Evolutionary conservation across 2,888 invertebrate species (phyloP).

Genomic region (Hyalella azteca): DNA sequence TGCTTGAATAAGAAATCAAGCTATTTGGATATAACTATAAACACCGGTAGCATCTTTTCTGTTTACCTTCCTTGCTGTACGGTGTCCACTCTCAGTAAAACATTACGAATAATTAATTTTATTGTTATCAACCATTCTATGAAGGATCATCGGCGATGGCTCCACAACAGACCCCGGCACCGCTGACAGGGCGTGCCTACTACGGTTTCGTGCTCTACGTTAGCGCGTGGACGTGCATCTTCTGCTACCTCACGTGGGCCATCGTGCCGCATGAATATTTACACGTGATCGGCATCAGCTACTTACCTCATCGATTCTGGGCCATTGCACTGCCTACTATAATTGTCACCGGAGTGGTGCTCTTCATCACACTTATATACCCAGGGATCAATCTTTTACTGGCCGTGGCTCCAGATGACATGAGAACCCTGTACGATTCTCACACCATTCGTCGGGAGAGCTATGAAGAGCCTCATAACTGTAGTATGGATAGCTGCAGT

Average conservation of each 20-base stretch:
- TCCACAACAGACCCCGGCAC: conserved; percentile 55
- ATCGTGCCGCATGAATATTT: conserved; percentile 51
- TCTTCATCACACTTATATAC: conserved; percentile 53
- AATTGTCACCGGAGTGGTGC: conserved; percentile 43
- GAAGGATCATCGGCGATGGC: too few relatives aligned
- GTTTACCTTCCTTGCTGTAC: too few relatives aligned
- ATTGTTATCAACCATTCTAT: too few relatives aligned
- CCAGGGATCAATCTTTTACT: conserved; percentile 51
- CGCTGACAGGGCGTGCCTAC: conserved; percentile 50
- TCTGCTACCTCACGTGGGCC: conserved; percentile 51
- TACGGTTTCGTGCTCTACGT: conserved; percentile 56
- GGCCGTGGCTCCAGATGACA: conserved; percentile 48
- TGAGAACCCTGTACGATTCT: conserved; percentile 48
- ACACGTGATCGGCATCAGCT: conserved; percentile 51
- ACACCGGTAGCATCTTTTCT: too few relatives aligned
- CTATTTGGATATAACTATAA: too few relatives aligned
- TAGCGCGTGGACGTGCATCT: conserved; percentile 52
- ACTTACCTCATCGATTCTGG: conserved; percentile 56
- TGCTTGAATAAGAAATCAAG: too few relatives aligned
- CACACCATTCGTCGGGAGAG: conserved; percentile 40
- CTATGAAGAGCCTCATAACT: conserved; percentile 9
- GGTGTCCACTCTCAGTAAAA: too few relatives aligned
- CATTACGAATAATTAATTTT: too few relatives aligned
- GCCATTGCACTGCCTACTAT: conserved; percentile 53
- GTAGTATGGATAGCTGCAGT: background rate